phyloP scores from a whole-genome alignment of 2,113 vertebrate species.

The Corynorhinus townsendii region DNA sequence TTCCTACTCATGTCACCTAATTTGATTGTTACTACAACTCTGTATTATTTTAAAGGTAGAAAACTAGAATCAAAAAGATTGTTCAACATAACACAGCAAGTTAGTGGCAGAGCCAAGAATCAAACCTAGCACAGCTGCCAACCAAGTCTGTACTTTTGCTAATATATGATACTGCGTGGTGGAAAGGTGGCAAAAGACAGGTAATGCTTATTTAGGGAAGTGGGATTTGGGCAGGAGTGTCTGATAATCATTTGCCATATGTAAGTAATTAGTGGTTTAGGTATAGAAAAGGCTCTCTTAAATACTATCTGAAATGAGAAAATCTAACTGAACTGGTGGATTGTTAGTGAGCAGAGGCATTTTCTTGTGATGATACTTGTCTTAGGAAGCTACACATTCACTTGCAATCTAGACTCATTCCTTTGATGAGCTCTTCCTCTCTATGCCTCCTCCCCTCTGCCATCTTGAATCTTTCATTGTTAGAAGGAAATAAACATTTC shows the following conservation, averaged over 20 bases:
- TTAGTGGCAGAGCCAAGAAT: not conserved
- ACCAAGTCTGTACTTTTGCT: not conserved
- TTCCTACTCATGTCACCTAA: not conserved
- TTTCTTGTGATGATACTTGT: not conserved
- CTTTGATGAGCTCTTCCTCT: not conserved
- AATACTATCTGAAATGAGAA: not conserved
- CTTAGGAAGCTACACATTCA: not conserved
- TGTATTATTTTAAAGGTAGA: constrained; percentile 7
- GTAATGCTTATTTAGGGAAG: not conserved
- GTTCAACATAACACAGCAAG: not conserved
- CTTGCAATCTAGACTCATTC: not conserved
- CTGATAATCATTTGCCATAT: not conserved
- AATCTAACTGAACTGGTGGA: not conserved
- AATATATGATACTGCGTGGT: not conserved
- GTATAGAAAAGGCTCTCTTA: not conserved
- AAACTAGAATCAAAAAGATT: not conserved
- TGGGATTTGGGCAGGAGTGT: not conserved
- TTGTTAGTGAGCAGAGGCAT: not conserved
- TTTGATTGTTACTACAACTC: not conserved
- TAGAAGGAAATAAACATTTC: not conserved
- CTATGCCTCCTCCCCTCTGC: not conserved
- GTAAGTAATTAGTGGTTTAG: not conserved
- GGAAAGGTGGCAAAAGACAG: not conserved
- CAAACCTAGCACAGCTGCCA: not conserved
- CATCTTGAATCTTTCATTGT: not conserved